These are phyloP conservation scores for Nephrotoma flavescens DNA, from an alignment of 2,888 invertebrate species.

Conservation along the genomic window DNA sequence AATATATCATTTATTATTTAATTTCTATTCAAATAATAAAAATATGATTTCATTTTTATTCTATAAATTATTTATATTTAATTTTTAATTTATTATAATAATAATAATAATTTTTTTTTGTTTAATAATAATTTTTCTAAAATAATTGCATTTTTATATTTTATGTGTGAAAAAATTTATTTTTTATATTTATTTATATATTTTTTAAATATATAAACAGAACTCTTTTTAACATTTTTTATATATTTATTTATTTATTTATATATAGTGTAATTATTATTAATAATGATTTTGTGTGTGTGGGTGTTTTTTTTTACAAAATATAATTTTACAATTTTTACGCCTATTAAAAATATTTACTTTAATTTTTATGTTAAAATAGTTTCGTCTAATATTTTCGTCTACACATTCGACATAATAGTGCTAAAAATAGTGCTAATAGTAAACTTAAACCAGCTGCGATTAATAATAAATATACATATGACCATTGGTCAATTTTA, in stretches of 20 bases:
- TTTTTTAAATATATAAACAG: background rate
- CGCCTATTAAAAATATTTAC: background rate
- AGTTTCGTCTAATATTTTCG: constrained; percentile 12
- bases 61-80: background rate
- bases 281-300: background rate
- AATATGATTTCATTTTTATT: background rate
- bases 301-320: background rate
- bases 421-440: constrained; percentile 25
- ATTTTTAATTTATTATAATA: background rate
- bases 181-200: background rate
- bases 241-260: background rate
- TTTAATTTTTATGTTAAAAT: background rate
- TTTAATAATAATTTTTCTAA: background rate
- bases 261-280: background rate
- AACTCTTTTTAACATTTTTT: background rate
- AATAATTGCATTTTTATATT: background rate
- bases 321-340: background rate
- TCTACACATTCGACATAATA: constrained; percentile 21
- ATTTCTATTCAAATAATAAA: background rate
- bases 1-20: background rate
- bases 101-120: background rate
- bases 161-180: background rate
- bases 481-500: constrained; percentile 33
- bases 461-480: constrained; percentile 26
- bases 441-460: constrained; percentile 24